Conservation (phyloP, 2,797 vertebrate species). For the Rhabdophis nuchalis region DNA sequence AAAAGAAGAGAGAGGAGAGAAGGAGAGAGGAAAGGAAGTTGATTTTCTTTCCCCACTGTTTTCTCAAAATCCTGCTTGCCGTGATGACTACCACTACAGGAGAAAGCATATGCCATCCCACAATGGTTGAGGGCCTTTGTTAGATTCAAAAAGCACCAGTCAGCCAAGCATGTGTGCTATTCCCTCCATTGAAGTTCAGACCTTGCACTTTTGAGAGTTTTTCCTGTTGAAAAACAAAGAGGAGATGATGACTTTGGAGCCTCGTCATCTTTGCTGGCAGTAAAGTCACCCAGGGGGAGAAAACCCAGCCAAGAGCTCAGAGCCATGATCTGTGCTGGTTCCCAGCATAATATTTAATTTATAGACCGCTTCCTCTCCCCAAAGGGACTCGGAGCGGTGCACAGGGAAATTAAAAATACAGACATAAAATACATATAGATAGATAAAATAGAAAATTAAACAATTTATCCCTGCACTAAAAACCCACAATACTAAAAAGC, state of each 20-base stretch:
- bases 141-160: conserved; percentile 34
- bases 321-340: conserved; percentile 57
- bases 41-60: too few species aligned
- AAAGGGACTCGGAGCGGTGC: too few species aligned
- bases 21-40: background rate
- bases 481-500: too few species aligned
- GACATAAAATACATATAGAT: too few species aligned
- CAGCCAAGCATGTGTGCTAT: conserved; percentile 7
- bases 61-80: too few species aligned
- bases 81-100: background rate
- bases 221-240: conserved; percentile 49
- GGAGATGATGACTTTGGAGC: conserved; percentile 10
- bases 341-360: too few species aligned
- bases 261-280: conserved; percentile 52
- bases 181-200: conserved; percentile 27
- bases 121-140: background rate
- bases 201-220: background rate
- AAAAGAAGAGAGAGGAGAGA: background rate
- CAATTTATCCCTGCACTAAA: too few species aligned
- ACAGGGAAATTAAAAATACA: too few species aligned
- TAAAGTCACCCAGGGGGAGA: conserved; percentile 70
- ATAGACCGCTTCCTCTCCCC: too few species aligned
- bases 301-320: conserved; percentile 66
- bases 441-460: too few species aligned
- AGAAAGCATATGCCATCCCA: conserved; percentile 48